These are phyloP conservation scores for Diarsia rubi DNA, from an alignment of 2,888 invertebrate species.

Conservation along the genomic window DNA sequence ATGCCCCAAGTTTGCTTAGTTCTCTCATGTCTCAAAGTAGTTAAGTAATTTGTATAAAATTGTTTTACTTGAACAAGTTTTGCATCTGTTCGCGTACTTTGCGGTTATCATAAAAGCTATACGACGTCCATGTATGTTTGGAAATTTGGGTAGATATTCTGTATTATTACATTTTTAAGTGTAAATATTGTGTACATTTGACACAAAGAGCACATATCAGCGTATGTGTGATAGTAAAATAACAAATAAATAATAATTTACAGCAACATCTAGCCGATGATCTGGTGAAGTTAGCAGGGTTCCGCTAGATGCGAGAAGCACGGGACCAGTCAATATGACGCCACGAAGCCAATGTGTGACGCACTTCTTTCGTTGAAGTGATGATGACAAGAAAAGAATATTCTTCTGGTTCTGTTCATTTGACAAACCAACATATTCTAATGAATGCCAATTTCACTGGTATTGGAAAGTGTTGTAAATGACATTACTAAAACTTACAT, in stretches of 20 bases:
- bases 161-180: neutral
- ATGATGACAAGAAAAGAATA: too few relatives aligned
- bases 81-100: slow-evolving; percentile 53
- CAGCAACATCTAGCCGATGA: too few relatives aligned
- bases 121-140: slow-evolving; percentile 9
- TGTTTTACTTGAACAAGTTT: slow-evolving; percentile 62
- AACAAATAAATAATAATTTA: neutral
- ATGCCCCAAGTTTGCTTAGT: slow-evolving; percentile 73
- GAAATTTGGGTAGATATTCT: neutral
- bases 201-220: neutral
- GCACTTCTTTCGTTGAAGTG: too few relatives aligned
- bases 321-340: too few relatives aligned
- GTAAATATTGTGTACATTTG: neutral
- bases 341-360: too few relatives aligned
- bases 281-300: too few relatives aligned
- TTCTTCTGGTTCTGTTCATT: too few relatives aligned
- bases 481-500: neutral
- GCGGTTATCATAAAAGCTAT: slow-evolving; percentile 46
- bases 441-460: too few relatives aligned
- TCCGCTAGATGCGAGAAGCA: too few relatives aligned
- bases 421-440: too few relatives aligned
- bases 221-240: neutral
- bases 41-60: slow-evolving; percentile 69
- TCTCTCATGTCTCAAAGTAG: slow-evolving; percentile 68
- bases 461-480: neutral